Evolutionary conservation across 2,888 invertebrate genomes (phyloP).

Genomic region (Orthonychiurus folsomi): DNA sequence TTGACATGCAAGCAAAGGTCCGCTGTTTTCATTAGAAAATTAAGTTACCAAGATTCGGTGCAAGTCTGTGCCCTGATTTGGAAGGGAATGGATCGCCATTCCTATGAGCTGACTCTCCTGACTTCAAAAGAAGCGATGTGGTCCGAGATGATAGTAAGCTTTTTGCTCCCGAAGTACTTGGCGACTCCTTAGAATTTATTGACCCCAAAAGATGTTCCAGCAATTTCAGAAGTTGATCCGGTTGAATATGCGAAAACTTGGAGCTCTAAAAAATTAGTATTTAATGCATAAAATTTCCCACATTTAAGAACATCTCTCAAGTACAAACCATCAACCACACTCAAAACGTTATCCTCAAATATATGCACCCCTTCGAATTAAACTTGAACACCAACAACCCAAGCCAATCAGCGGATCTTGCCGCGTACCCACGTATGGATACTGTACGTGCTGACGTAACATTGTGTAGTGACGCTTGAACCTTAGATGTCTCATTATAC

Average conservation of each 20-base stretch:
- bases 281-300: not conserved
- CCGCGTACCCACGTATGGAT: too few relatives aligned
- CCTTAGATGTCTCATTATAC: too few relatives aligned
- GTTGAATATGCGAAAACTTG: conserved; percentile 12
- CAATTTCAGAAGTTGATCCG: conserved; percentile 17
- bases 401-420: too few relatives aligned
- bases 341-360: too few relatives aligned
- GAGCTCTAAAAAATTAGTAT: conserved; percentile 13
- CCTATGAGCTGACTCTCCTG: too few relatives aligned
- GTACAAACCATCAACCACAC: too few relatives aligned
- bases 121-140: not conserved
- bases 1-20: too few relatives aligned
- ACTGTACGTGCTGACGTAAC: too few relatives aligned
- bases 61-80: not conserved
- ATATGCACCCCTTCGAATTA: too few relatives aligned
- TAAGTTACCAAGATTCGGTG: not conserved
- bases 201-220: conserved; percentile 13
- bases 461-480: conserved; percentile 1
- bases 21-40: too few relatives aligned
- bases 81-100: not conserved
- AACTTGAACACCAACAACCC: too few relatives aligned
- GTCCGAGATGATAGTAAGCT: not conserved
- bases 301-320: too few relatives aligned
- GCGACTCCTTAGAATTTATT: not conserved
- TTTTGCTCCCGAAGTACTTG: not conserved